Base-by-base conservation (phyloP, 2,797 vertebrate species). In the Carcharodon carcharias region DNA sequence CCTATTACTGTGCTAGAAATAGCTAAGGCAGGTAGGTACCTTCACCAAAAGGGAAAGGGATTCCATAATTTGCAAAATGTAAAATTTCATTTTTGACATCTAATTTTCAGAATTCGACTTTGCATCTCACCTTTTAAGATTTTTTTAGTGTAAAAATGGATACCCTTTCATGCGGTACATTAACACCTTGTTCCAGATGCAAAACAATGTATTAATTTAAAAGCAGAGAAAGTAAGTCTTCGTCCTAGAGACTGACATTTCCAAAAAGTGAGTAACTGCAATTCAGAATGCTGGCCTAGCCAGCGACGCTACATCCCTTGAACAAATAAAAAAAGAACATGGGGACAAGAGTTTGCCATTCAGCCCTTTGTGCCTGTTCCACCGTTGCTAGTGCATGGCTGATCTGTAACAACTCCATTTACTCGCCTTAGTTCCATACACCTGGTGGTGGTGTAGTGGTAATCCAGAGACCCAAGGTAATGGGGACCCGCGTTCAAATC, bases 91-190 rank as follows among this genome's bases (percentile, higher is more conserved):
- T 91, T 91, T 71, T 69, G 40, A 67, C 35, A 35, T 54, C 69
- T 67, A 95, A 50, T 50, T 71, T 95, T 95, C 63, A 95, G 40
- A 95, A 95, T 95, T 28, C 67, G 50, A 12, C 65, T 50, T 95
- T 11, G 23, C 67, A 85, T 40, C 40, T 50, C 40, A 23, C 40
- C 40, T 45, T 82, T 45, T 23, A 3, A 85, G 7, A 8, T 50
- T 85, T 8, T 85, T 85, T 80, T 80, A 80, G n/a, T 21, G 21
- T 50, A 50, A 50, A 26, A 50, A 7, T 85, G 82, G 82, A 85
- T 85, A 50, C 45, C 50, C 18, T 85, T 85, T 50, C 45, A 50
- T 85, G 18, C 40, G 9, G 21, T 85, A 50, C 40, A 85, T 18
- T 91, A 61, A 28, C 26, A 58, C 16, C 26, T 89, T 89, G 28